A percentile compares a stretch with the other conserved stretches of the same genome.
Conservation (phyloP, 37 sponge, comb jelly and placozoan species). For the Diacarnus erythraeanus region DNA sequence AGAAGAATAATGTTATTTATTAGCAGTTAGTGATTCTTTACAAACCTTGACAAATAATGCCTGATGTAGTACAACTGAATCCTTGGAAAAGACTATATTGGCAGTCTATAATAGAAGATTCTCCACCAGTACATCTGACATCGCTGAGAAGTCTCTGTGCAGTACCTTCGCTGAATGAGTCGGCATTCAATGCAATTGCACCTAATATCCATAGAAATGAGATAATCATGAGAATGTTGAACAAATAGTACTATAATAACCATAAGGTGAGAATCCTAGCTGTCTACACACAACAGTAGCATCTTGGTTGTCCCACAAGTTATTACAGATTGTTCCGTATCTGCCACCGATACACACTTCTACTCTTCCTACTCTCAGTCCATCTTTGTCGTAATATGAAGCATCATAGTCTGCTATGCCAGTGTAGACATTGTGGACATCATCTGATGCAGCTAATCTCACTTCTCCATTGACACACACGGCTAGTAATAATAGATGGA, state of each 20-base stretch:
- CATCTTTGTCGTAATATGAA: conserved; percentile 31
- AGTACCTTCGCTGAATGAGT: conserved; percentile 15
- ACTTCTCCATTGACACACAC: conserved; percentile 20
- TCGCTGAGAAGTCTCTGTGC: conserved; percentile 7
- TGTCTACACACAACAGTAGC: conserved; percentile 53
- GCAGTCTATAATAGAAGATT: conserved; percentile 24
- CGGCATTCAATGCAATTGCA: conserved; percentile 27
- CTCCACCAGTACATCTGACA: conserved; percentile 38
- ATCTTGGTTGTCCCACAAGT: conserved; percentile 37
- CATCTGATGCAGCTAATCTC: conserved; percentile 18
- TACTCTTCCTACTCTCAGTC: conserved; percentile 37
- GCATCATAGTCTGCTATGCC: conserved; percentile 21
- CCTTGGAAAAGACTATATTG: neutral
- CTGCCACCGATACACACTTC: conserved; percentile 44
- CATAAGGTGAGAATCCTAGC: conserved; percentile 44
- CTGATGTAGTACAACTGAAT: neutral
- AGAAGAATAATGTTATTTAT: neutral
- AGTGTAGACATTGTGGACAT: conserved; percentile 5
- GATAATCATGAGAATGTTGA: no score
- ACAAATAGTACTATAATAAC: no score
- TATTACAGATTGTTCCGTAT: conserved; percentile 43
- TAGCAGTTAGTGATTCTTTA: neutral
- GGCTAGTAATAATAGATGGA: no score
- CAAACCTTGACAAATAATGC: conserved; percentile 38
- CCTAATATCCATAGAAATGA: no score